Evolutionary conservation across 2,797 vertebrate species (phyloP).

Genomic region (Champsocephalus gunnari): DNA sequence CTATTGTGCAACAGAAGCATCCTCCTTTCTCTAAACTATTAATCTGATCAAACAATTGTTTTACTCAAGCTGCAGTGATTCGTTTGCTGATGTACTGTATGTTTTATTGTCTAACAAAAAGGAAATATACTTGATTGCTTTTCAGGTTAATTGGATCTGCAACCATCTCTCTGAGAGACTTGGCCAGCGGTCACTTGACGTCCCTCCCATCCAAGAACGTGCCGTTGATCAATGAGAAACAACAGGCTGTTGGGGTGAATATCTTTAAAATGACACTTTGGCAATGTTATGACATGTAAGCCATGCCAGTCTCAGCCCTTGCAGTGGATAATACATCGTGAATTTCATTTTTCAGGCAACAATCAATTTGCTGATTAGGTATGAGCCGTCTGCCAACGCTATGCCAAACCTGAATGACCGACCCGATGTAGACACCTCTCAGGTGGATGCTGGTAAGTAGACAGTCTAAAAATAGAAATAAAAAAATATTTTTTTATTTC

Average conservation of each 20-base stretch:
- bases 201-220: conserved; percentile 89
- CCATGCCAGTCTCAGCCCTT: not conserved
- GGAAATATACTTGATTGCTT: conserved; percentile 45
- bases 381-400: conserved; percentile 86
- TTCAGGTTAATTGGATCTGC: conserved; percentile 93
- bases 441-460: conserved; percentile 70
- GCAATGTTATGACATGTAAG: not conserved
- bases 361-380: conserved; percentile 90
- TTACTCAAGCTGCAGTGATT: not conserved
- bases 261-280: not conserved
- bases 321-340: not conserved
- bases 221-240: conserved; percentile 90
- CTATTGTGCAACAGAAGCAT: not conserved
- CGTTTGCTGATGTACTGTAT: not conserved
- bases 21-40: not conserved
- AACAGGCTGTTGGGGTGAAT: conserved; percentile 91
- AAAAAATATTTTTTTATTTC: not conserved
- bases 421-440: conserved; percentile 47
- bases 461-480: not conserved
- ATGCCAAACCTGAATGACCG: conserved; percentile 70
- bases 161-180: conserved; percentile 88
- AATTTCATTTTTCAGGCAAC: conserved; percentile 82
- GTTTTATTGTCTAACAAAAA: conserved; percentile 2
- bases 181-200: conserved; percentile 87
- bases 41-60: not conserved